Percentiles rank a stretch among this genome's conserved stretches.
phyloP scores from a whole-genome alignment of 30 jellyfish, hydroid and myxozoan species.

The Catostylus mosaicus region DNA sequence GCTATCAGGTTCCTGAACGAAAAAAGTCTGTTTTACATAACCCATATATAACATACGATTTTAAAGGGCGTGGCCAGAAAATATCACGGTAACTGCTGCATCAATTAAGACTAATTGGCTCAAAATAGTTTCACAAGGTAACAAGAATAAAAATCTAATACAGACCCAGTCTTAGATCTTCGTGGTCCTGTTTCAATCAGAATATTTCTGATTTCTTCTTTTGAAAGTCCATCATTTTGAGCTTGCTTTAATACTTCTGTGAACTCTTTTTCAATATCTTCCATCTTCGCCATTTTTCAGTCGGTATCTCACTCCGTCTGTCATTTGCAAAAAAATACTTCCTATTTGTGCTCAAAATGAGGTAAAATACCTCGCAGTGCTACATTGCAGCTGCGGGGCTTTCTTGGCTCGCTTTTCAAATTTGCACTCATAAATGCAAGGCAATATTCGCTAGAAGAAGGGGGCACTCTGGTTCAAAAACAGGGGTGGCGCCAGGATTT shows the following conservation, averaged over 20 bases:
- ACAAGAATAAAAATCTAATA: too few relatives aligned
- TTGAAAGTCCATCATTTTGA: slow-evolving; percentile 24
- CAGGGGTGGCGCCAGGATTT: neutral
- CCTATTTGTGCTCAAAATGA: neutral
- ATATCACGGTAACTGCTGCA: too few relatives aligned
- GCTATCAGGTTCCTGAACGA: too few relatives aligned
- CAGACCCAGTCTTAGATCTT: neutral
- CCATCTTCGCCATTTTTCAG: neutral
- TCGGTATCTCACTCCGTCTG: neutral
- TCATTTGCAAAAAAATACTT: too few relatives aligned
- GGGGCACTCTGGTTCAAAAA: too few relatives aligned
- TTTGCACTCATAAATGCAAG: neutral
- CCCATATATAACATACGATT: too few relatives aligned
- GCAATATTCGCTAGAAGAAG: neutral
- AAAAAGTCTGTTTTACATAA: too few relatives aligned
- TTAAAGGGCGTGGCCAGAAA: too few relatives aligned
- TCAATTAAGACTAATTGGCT: too few relatives aligned
- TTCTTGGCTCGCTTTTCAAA: neutral
- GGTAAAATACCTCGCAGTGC: neutral
- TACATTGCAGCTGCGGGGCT: too few relatives aligned
- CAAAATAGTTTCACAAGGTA: too few relatives aligned
- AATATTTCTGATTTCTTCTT: slow-evolving; percentile 19
- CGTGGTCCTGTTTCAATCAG: slow-evolving; percentile 2
- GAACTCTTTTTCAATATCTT: neutral
- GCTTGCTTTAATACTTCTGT: slow-evolving; percentile 12